These are phyloP conservation scores for Stenurella melanura DNA, from an alignment of 2,888 invertebrate genomes.

Conservation along the genomic window DNA sequence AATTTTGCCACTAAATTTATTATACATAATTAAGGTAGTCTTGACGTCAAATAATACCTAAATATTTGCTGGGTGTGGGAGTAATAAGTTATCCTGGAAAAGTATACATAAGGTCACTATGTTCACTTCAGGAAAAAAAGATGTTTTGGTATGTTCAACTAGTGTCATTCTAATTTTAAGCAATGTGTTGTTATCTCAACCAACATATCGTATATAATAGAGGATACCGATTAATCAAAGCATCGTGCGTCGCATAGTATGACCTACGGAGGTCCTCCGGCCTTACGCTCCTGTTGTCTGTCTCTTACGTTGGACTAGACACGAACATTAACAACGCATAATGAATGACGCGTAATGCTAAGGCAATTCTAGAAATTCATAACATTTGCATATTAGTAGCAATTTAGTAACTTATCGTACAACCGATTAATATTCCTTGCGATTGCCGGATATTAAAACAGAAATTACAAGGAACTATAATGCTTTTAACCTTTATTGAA, in stretches of 20 bases:
- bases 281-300: background rate
- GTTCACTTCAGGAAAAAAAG: too few relatives aligned
- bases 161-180: too few relatives aligned
- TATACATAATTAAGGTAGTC: too few relatives aligned
- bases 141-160: too few relatives aligned
- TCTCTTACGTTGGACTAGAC: background rate
- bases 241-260: background rate
- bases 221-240: too few relatives aligned
- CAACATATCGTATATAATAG: too few relatives aligned
- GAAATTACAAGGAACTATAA: slow-evolving; percentile 58
- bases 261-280: background rate
- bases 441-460: slow-evolving; percentile 55
- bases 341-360: slow-evolving; percentile 22
- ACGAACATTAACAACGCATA: background rate
- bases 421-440: slow-evolving; percentile 48
- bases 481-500: slow-evolving; percentile 50
- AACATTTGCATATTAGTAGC: slow-evolving; percentile 34
- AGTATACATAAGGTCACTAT: too few relatives aligned
- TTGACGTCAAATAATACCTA: too few relatives aligned
- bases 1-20: too few relatives aligned
- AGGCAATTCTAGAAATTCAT: slow-evolving; percentile 24
- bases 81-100: too few relatives aligned
- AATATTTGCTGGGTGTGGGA: too few relatives aligned
- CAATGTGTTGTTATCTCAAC: too few relatives aligned
- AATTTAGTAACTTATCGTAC: slow-evolving; percentile 41